Evolutionary conservation across 2,113 vertebrate species (phyloP), one percentile per base, ranked within the genome.

Genomic region (Psittacula cyanocephala): DNA sequence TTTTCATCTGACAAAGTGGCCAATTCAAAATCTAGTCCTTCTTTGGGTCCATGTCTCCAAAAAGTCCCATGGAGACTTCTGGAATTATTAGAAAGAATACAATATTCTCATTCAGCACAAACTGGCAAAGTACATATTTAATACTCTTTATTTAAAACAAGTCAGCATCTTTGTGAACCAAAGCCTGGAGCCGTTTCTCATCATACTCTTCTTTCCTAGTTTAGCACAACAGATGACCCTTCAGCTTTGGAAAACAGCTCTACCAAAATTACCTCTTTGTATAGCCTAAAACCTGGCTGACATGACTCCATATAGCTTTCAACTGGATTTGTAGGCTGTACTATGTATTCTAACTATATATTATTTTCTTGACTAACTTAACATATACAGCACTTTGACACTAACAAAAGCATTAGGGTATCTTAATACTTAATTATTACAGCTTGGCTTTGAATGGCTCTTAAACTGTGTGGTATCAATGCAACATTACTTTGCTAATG

Each of bases 251-350:
- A 77, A 95, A 93, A 88, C 25, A 88, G 27, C 3, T 83, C 44
- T 95, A 63, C 41, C 76, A 94, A 70, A 91, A 93, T 90, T 88
- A 84, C 22, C 55, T 81, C 41, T 94, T 80, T 89, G 57, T 44
- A 18, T 59, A 90, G 35, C 82, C 75, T 53, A 49, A 93, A 95
- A 64, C 53, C 53, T 17, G n/a, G 44, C 46, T 83, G 63, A 69
- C 19, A 9, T 28, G 57, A 87, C 24, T 22, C 43, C 67, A 47
- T 29, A 52, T 35, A 71, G 35, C 67, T 87, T 91, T 91, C 70
- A 60, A 49, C 52, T 35, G 70, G 65, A 82, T 91, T 57, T 68
- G 39, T 63, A 89, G 78, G 70, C 57, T 68, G 43, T 63, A n/a
- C 22, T 75, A 47, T 44, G 52, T 69, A 47, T 44, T 53, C 17